Conservation (phyloP, 2,797 vertebrate species). For the Neostethus bicornis region DNA sequence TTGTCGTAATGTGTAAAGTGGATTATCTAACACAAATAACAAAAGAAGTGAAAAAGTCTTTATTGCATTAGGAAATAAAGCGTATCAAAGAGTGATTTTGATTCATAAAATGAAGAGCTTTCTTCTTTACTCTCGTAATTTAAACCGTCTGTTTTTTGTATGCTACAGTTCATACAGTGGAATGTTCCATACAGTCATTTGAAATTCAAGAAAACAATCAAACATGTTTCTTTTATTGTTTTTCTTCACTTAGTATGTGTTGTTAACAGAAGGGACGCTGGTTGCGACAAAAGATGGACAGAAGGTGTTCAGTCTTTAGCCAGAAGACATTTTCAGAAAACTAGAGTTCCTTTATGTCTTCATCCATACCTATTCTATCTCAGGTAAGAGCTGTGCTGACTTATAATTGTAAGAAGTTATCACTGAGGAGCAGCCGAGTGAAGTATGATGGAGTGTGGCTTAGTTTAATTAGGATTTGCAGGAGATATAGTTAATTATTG, state of each 20-base stretch:
- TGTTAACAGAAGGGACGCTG: slow-evolving; percentile 71
- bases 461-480: slow-evolving; percentile 20
- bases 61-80: slow-evolving; percentile 2
- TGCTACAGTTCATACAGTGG: slow-evolving; percentile 15
- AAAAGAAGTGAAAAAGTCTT: slow-evolving; percentile 9
- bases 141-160: slow-evolving; percentile 22
- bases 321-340: slow-evolving; percentile 75
- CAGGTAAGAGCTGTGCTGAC: slow-evolving; percentile 55
- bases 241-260: slow-evolving; percentile 24
- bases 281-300: slow-evolving; percentile 70
- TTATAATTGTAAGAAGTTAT: slow-evolving; percentile 1
- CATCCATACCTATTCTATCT: slow-evolving; percentile 67
- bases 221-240: slow-evolving; percentile 1
- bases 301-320: slow-evolving; percentile 65
- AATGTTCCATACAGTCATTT: not conserved
- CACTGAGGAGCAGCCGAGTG: not conserved
- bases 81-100: slow-evolving; percentile 33
- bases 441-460: slow-evolving; percentile 10
- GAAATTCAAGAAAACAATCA: slow-evolving; percentile 8
- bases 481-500: slow-evolving; percentile 38
- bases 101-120: slow-evolving; percentile 30
- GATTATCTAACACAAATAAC: slow-evolving; percentile 34
- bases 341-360: slow-evolving; percentile 75
- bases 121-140: slow-evolving; percentile 9
- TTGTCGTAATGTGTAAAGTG: slow-evolving; percentile 14